Percentiles rank a stretch among this genome's conserved stretches.
phyloP scores from a whole-genome alignment of 30 jellyfish, hydroid and myxozoan genomes.

The Chironex yamaguchii region DNA sequence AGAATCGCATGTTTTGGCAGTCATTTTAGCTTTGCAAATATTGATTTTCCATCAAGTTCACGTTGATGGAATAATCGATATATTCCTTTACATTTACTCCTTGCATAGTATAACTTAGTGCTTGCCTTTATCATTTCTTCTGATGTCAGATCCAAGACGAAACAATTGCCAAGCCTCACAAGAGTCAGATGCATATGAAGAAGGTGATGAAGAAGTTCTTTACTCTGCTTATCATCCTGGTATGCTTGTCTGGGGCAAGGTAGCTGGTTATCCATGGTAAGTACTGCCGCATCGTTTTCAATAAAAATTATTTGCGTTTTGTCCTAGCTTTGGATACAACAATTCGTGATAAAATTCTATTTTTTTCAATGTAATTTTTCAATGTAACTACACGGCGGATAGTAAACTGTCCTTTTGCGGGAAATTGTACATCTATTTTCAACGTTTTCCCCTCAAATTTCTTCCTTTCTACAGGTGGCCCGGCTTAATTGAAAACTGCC shows the following conservation, averaged over 20 bases:
- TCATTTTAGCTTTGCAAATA: no score
- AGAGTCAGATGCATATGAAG: slow-evolving; percentile 76
- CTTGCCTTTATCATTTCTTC: background rate
- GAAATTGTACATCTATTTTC: no score
- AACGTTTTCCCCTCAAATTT: background rate
- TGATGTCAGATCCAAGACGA: slow-evolving; percentile 45
- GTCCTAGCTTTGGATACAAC: no score
- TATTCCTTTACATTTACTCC: background rate
- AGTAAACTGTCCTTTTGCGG: no score
- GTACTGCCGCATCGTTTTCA: no score
- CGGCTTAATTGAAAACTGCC: slow-evolving; percentile 89
- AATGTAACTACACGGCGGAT: no score
- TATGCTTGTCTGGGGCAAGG: slow-evolving; percentile 80
- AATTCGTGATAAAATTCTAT: no score
- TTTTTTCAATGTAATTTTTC: no score
- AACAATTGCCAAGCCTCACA: slow-evolving; percentile 87
- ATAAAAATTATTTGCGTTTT: no score
- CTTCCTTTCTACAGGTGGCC: slow-evolving; percentile 91
- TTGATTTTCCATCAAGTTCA: background rate
- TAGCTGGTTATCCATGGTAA: slow-evolving; percentile 99
- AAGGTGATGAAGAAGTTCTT: slow-evolving; percentile 61
- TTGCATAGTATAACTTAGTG: background rate
- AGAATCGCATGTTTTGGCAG: no score
- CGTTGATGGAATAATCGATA: no score
- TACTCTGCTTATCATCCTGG: slow-evolving; percentile 76